Conservation (phyloP, 2,797 vertebrate species). For the Limnodromus scolopaceus region DNA sequence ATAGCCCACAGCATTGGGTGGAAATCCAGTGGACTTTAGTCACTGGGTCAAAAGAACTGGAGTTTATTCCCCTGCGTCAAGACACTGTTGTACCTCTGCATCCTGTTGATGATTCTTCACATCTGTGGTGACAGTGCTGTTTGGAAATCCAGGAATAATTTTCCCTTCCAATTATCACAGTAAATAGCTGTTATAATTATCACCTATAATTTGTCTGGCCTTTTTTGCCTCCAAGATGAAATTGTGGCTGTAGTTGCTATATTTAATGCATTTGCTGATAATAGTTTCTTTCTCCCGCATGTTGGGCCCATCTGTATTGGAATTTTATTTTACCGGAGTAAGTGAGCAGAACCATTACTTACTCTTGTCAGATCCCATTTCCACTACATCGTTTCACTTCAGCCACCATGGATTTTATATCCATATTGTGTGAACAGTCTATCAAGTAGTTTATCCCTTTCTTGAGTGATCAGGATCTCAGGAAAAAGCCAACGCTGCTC, state of each 20-base stretch:
- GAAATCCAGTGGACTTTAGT: background rate
- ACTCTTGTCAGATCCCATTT: constrained; percentile 57
- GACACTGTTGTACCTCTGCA: background rate
- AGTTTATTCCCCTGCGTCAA: background rate
- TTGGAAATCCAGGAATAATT: constrained; percentile 7
- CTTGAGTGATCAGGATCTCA: background rate
- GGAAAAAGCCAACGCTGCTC: background rate
- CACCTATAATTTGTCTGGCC: background rate
- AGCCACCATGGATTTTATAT: constrained; percentile 38
- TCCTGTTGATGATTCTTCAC: background rate
- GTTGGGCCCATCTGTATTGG: constrained; percentile 33
- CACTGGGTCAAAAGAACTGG: background rate
- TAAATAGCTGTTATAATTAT: constrained; percentile 30
- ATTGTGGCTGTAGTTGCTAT: constrained; percentile 40
- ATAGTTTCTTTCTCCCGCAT: constrained; percentile 32
- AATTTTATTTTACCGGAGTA: constrained; percentile 51
- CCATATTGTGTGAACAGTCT: background rate
- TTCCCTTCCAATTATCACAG: constrained; percentile 8
- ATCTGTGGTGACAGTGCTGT: background rate
- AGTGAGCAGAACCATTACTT: constrained; percentile 35
- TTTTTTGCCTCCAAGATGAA: constrained; percentile 8
- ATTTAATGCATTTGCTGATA: constrained; percentile 42
- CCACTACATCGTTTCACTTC: constrained; percentile 29
- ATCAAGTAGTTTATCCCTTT: constrained; percentile 26
- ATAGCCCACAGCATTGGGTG: background rate